Base-by-base conservation (phyloP, 2,888 invertebrate species). In the Diarsia rubi region DNA sequence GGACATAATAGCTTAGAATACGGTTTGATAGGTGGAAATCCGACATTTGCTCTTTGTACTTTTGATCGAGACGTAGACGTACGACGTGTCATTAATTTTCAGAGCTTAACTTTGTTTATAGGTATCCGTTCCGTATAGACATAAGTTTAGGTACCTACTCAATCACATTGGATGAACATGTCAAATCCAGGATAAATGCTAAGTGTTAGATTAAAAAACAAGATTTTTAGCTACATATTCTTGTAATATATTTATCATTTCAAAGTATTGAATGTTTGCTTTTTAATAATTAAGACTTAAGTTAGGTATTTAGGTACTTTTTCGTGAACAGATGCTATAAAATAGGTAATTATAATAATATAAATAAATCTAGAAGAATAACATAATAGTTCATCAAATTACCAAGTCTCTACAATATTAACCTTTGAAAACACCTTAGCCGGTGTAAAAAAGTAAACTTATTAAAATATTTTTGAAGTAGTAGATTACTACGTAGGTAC, bases 31-130 rank as follows among this genome's bases (percentile, higher is more conserved):
- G 60, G 60, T 68, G 62, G 69, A 60, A 19, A 76, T 49, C 47
- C 66, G 73, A 79, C 82, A 68, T 71, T 73, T 73, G 73, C 60
- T 82, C 75, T 79, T 82, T 82, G 82, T 73, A 82, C 76, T 60
- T 59, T 69, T 67, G 72, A 75, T 72, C 63, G 42, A 47, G 62
- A 54, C 54, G 24, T 57, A 27, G 45, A 47, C 37, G 21, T 52
- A 24, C 19, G 24, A 37, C 37, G 45, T 62, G 1, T 24, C 27
- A 73, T 69, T 65, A 52, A 59, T 68, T 73, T 64, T 73, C 19
- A 74, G 60, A 71, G 60, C 49, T 78, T 74, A 62, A 27, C 14
- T 65, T 42, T 60, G 9, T 44, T 52, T 24, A 14, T 37, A 52
- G 24, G 11, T 45, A 24, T 52, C 42, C 27, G 2, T 37, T 52